These are phyloP conservation scores for Phyllotreta cruciferae DNA, from an alignment of 2,888 invertebrate species.

Conservation along the genomic window DNA sequence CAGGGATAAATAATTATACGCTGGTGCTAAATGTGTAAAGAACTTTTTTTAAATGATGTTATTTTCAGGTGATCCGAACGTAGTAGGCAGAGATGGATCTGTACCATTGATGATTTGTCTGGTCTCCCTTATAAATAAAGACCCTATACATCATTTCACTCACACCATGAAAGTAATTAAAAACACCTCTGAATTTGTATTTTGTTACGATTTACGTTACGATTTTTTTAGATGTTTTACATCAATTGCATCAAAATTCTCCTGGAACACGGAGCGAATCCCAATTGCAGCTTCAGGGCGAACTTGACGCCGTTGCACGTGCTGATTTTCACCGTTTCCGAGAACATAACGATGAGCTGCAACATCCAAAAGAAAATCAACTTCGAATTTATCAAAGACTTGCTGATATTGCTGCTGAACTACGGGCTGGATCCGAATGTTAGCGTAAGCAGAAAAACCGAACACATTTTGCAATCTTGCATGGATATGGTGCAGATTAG, in stretches of 20 bases:
- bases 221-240: slow-evolving; percentile 67
- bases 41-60: neutral
- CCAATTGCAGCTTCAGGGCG: slow-evolving; percentile 73
- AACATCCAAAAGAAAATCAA: slow-evolving; percentile 72
- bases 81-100: slow-evolving; percentile 74
- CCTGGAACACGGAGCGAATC: slow-evolving; percentile 74
- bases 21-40: too few species aligned
- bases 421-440: slow-evolving; percentile 74
- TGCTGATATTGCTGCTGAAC: slow-evolving; percentile 69
- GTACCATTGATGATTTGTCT: slow-evolving; percentile 78
- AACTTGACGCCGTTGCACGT: slow-evolving; percentile 75
- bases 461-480: slow-evolving; percentile 74
- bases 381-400: slow-evolving; percentile 74
- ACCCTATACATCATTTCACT: slow-evolving; percentile 74
- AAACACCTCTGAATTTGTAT: neutral
- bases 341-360: slow-evolving; percentile 73
- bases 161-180: slow-evolving; percentile 73
- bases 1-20: too few species aligned
- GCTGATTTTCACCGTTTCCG: slow-evolving; percentile 74
- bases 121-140: slow-evolving; percentile 77
- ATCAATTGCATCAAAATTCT: slow-evolving; percentile 74
- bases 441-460: slow-evolving; percentile 66
- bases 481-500: slow-evolving; percentile 75
- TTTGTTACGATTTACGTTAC: neutral
- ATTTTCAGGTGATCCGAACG: slow-evolving; percentile 67